Percentiles rank a stretch among this genome's conserved stretches.
Evolutionary conservation across 2,113 vertebrate genomes (phyloP).

Genomic region (Acanthisitta chloris): DNA sequence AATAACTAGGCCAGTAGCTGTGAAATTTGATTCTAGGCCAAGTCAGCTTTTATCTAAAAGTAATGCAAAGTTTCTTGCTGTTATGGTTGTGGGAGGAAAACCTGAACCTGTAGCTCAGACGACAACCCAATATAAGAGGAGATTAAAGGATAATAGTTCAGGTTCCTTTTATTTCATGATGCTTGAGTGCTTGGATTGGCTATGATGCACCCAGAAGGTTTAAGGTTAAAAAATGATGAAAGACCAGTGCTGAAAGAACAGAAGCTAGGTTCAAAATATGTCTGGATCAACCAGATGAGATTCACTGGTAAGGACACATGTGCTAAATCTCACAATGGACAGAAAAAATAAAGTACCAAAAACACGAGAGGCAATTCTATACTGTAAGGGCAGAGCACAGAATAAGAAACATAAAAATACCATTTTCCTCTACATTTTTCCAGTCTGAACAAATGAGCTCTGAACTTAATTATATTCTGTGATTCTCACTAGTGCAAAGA

Average conservation of each 20-base stretch:
- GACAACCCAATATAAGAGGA: neutral
- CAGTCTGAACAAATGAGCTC: neutral
- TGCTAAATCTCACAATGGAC: neutral
- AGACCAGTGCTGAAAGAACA: neutral
- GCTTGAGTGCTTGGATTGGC: neutral
- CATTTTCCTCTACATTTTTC: neutral
- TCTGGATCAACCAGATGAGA: neutral
- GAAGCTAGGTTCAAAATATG: neutral
- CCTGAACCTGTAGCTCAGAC: neutral
- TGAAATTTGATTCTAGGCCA: conserved; percentile 13
- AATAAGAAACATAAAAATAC: neutral
- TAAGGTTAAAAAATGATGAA: neutral
- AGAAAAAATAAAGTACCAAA: neutral
- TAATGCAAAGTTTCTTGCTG: conserved; percentile 13
- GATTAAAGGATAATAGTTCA: conserved; percentile 1
- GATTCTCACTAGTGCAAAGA: neutral
- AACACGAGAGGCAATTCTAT: neutral
- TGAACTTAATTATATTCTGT: neutral
- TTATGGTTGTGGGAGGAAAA: neutral
- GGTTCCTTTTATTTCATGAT: neutral
- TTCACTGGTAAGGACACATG: neutral
- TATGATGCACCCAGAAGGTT: neutral
- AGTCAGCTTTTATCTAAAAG: neutral
- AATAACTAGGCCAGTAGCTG: neutral
- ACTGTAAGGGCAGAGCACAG: neutral